Base-by-base conservation (phyloP, 2,888 invertebrate genomes). In the Polydesmus complanatus region DNA sequence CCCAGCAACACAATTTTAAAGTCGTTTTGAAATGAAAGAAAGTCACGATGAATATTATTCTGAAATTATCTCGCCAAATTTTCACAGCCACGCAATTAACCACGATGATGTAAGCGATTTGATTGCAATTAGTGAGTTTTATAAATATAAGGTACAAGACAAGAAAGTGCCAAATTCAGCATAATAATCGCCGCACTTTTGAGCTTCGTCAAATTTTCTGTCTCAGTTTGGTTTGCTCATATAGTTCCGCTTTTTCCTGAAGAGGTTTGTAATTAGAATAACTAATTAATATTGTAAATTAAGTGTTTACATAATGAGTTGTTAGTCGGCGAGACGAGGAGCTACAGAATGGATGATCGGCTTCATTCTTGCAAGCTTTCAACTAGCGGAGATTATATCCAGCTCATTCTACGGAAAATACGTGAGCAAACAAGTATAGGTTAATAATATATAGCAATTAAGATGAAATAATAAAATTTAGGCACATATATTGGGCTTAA, bases 171-270 rank as follows among this genome's bases (percentile, higher is more conserved):
- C n/a, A 37, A 14, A 37, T 37, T 37, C 5, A 14, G 37, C 37
- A 37, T 37, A 5, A 37, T 37, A 8, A 14, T 37, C 14, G 14
- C 14, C 14, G 14, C 14, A 8, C 14, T 37, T 8, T 14, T 37
- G 8, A 37, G 37, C 37, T 37, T 5, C 14, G 49, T 1, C n/a
- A 11, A 50, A 23, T 58, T 58, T 27, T 3, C 27, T 19, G 26
- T 27, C 21, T 47, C 25, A 8, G 2, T 26, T 1, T 58, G 58
- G 49, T 58, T 51, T 23, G 22, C 51, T 1, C 26, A 25, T 19
- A 27, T 58, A 11, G 51, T 51, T 8, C 27, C 58, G 8, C 51
- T 58, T 47, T 58, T 58, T 18, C 58, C 58, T 23, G 58, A 58
- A 51, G 58, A 58, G 51, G 58, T 58, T 25, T 5, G 58, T 27